phyloP scores from a whole-genome alignment of 2,797 vertebrate genomes.

The Hoplostethus mediterraneus region DNA sequence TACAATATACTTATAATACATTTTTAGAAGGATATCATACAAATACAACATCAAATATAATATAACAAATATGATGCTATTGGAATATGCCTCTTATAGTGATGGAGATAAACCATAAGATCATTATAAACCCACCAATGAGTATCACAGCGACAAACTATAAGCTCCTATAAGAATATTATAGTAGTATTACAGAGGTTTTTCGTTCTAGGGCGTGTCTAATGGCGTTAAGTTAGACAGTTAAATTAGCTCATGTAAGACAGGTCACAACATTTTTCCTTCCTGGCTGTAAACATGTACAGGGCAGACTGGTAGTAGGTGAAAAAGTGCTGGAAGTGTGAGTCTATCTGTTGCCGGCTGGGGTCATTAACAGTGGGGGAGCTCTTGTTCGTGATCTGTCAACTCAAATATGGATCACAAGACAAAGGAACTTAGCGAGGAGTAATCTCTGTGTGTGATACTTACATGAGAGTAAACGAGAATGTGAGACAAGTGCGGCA shows the following conservation, averaged over 20 bases:
- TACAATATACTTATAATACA: too few species aligned
- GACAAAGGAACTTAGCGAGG: slow-evolving; percentile 85
- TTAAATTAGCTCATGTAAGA: slow-evolving; percentile 47
- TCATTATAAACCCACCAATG: too few species aligned
- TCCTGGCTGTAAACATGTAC: slow-evolving; percentile 52
- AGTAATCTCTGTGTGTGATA: slow-evolving; percentile 84
- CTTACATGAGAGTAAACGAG: slow-evolving; percentile 79
- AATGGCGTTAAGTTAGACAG: neutral
- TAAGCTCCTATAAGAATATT: neutral
- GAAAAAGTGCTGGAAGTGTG: slow-evolving; percentile 63
- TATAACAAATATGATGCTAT: too few species aligned
- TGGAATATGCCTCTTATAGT: too few species aligned
- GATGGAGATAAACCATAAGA: too few species aligned
- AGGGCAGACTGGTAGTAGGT: slow-evolving; percentile 57
- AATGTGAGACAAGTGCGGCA: slow-evolving; percentile 80
- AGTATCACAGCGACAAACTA: neutral
- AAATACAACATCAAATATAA: too few species aligned
- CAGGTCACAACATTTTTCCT: slow-evolving; percentile 18
- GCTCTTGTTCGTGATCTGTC: slow-evolving; percentile 83
- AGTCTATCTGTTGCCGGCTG: slow-evolving; percentile 74
- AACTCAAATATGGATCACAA: slow-evolving; percentile 84
- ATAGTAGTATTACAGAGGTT: neutral
- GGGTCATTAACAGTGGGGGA: slow-evolving; percentile 79
- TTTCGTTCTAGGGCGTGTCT: slow-evolving; percentile 12
- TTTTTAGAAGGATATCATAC: too few species aligned